Evolutionary conservation across 2,797 vertebrate genomes (phyloP), one percentile per base, ranked within the genome.

Genomic region (Menidia menidia): DNA sequence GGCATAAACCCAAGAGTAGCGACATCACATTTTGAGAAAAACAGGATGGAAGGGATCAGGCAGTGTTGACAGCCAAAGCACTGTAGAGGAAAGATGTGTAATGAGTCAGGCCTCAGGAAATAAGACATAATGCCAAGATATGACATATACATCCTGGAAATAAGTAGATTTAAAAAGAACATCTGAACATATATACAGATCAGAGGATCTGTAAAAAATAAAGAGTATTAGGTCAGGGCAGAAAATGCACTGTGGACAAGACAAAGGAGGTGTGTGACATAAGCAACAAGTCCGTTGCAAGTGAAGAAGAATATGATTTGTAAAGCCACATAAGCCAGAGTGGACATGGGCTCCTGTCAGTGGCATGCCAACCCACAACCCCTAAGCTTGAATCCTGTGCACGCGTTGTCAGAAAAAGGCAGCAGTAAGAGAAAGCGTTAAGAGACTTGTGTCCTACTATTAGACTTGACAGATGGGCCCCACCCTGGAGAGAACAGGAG

Each of bases 381-480:
- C 65, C 58, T 44, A 48, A 81, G 64, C 63, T 66, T 65, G 60
- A 81, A 64, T 69, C 64, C 73, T 83, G 75, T 59, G 81, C 72
- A 88, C 60, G 76, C 77, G 87, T 88, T 80, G 86, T 78, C 68
- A 90, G 82, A 64, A 89, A 25, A 90, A 93, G 93, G 93, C 90
- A 93, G 94, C 87, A 93, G 92, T 60, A 69, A 78, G 83, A 83
- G 94, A 88, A 94, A 91, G 87, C 91, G 94, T 94, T 95, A 93
- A 96, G 92, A 95, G 81, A 95, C 86, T 94, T 94, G 94, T 93
- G 93, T 95, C 97, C 95, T 97, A 98, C 96, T 96, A 96, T 97
- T 96, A 96, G 96, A 91, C 95, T 95, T 90, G 96, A 95, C 92
- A 93, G 94, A 92, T 94, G 94, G 89, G 93, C 93, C 93, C 95